These are phyloP conservation scores for Anticlea derivata DNA, from an alignment of 2,888 invertebrate genomes.

Conservation along the genomic window DNA sequence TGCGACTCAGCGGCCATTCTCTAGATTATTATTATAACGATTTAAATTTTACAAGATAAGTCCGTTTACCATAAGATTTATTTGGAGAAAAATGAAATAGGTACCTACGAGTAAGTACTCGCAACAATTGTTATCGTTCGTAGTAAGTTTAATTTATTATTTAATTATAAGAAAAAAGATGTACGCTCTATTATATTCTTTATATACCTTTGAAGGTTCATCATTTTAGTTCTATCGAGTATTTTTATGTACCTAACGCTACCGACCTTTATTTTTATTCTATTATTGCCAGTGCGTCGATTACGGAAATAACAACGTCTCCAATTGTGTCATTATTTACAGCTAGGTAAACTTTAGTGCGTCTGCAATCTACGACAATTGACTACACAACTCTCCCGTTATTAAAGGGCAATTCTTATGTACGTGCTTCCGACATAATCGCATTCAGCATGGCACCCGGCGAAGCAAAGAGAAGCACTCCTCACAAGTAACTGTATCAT, in stretches of 20 bases:
- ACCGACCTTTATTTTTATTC: conserved; percentile 36
- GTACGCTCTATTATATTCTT: too few relatives aligned
- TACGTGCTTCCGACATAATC: conserved; percentile 74
- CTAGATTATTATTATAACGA: too few relatives aligned
- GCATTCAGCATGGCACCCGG: conserved; percentile 58
- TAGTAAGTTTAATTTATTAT: too few relatives aligned
- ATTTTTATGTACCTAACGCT: too few relatives aligned
- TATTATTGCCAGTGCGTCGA: conserved; percentile 44
- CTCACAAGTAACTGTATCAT: conserved; percentile 49
- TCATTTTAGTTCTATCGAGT: too few relatives aligned
- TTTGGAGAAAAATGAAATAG: too few relatives aligned
- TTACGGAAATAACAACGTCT: conserved; percentile 61
- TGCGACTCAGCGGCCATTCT: neutral
- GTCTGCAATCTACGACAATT: conserved; percentile 76
- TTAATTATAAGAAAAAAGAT: too few relatives aligned
- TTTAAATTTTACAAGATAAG: too few relatives aligned
- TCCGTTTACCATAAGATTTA: too few relatives aligned
- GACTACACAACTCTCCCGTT: conserved; percentile 68
- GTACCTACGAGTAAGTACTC: too few relatives aligned
- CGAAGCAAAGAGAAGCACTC: conserved; percentile 51
- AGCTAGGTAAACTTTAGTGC: conserved; percentile 71
- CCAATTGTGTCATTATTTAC: conserved; percentile 78
- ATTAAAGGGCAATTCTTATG: conserved; percentile 78
- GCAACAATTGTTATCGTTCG: too few relatives aligned
- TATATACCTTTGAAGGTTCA: too few relatives aligned